Percentiles rank a stretch among this genome's conserved stretches.
Evolutionary conservation across 2,797 vertebrate genomes (phyloP).

Genomic region (Vipera latastei): DNA sequence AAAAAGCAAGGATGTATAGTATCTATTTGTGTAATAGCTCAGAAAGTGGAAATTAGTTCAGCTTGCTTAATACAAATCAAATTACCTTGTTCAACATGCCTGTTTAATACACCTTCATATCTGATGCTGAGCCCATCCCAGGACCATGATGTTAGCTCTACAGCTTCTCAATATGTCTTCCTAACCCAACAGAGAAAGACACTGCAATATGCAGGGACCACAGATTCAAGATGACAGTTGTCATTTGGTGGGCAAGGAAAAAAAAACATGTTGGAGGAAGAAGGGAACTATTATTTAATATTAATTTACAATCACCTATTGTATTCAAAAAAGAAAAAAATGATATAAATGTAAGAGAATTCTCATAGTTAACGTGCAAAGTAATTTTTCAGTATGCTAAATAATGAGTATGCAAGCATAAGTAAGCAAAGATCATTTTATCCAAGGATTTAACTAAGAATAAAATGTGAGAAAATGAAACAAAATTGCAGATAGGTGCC

Average conservation of each 20-base stretch:
- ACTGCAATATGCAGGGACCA: background rate
- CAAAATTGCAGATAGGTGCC: background rate
- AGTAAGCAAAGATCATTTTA: constrained; percentile 1
- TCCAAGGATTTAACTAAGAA: background rate
- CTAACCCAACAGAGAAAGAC: background rate
- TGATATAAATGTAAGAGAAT: background rate
- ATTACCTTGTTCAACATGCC: background rate
- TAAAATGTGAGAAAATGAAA: background rate
- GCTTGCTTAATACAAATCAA: background rate
- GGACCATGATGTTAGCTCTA: background rate
- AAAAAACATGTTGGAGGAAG: background rate
- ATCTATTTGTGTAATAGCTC: background rate
- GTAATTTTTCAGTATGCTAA: background rate
- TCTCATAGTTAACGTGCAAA: background rate
- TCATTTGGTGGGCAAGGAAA: background rate
- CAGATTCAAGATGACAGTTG: accelerated
- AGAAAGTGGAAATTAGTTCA: background rate
- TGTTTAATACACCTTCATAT: background rate
- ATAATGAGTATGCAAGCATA: constrained; percentile 19
- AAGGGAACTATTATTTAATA: background rate
- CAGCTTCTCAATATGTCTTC: background rate
- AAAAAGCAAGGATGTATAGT: background rate
- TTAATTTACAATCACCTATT: background rate
- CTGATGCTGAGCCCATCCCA: background rate
- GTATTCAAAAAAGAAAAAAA: background rate